Evolutionary conservation across 2,797 vertebrate genomes (phyloP), one percentile per base, ranked within the genome.

Genomic region (Linurgus olivaceus): DNA sequence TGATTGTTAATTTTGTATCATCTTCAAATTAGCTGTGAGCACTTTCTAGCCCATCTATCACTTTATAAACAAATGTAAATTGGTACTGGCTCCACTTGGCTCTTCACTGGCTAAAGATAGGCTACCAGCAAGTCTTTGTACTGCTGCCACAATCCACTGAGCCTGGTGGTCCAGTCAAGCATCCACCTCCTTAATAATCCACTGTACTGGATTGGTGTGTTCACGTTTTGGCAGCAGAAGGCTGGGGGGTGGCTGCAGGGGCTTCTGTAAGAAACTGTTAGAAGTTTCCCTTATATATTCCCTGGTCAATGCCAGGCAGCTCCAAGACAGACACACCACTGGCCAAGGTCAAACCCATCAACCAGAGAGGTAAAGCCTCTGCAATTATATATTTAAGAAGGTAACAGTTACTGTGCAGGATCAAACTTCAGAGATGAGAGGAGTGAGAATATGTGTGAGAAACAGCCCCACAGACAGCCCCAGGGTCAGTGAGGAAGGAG

Each of bases 341-440:
- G 35, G 16, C 26, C 16, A 42, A 37, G 13, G 31, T 38, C 11
- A 50, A 73, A 17, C 21, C 14, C 37, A 40, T 45, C 37, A 45
- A 17, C 21, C 10, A n/a, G 4, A 26, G 18, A 25, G 9, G 10
- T 29, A 65, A 13, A 47, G 3, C 7, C 29, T 65, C 73, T 65
- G n/a, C 14, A 29, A 50, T 40, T 31, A 25, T 20, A 7, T 25
- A 5, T 38, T 31, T 44, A 29, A 65, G 16, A 63, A 42, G 15
- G 15, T 0, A 1, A 35, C 3, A 28, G 45, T 40, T 45, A 24
- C 12, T 38, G 24, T 26, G 5, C 10, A 28, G 38, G 10, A 47
- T 45, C 17, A 24, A 71, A 58, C 11, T 35, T 7, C 35, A 59
- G 18, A 70, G 29, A 45, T 0, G 7, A 63, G 11, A 42, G 8